Conservation (phyloP, 2,113 vertebrate genomes). For the Sylvicapra grimmia region DNA sequence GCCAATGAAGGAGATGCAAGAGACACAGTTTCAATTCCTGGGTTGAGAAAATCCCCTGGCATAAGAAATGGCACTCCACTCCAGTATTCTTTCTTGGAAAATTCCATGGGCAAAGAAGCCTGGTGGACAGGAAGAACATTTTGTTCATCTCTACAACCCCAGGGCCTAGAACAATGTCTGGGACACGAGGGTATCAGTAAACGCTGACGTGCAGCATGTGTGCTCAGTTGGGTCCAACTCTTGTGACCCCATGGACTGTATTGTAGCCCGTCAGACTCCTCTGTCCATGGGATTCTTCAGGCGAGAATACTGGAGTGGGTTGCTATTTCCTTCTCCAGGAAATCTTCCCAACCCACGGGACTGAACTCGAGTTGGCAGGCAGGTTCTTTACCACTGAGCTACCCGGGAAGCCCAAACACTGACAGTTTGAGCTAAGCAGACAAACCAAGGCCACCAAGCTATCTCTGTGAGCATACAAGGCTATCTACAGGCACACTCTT, state of each 20-base stretch:
- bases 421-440: neutral
- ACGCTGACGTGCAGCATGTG: neutral
- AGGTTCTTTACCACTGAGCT: neutral
- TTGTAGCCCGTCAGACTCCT: neutral
- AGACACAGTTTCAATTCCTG: too few relatives aligned
- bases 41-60: too few relatives aligned
- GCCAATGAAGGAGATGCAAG: too few relatives aligned
- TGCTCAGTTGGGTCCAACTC: neutral
- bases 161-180: neutral
- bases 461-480: neutral
- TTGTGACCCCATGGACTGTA: neutral
- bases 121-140: neutral
- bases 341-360: neutral
- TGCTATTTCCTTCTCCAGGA: neutral
- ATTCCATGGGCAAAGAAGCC: too few relatives aligned
- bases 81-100: too few relatives aligned
- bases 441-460: neutral
- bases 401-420: neutral
- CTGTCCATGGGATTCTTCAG: neutral
- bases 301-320: neutral
- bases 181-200: neutral
- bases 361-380: neutral
- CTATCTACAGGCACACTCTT: neutral
- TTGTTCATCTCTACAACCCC: neutral
- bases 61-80: too few relatives aligned